phyloP scores from a whole-genome alignment of 2,797 vertebrate species.

The Silurus lanzhouensis region DNA sequence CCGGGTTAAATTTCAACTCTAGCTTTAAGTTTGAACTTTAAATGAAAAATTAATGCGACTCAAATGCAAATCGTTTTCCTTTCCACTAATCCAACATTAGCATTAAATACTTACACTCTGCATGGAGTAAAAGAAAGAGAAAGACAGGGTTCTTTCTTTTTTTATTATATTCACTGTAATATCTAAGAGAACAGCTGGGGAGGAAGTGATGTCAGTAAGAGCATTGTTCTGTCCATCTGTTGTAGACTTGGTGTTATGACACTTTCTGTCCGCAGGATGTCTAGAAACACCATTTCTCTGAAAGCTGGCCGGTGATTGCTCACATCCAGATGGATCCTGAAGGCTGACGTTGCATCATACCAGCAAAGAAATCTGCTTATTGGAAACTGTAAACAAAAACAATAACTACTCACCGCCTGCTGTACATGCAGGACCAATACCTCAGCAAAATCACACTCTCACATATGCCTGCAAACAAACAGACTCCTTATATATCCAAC shows the following conservation, averaged over 20 bases:
- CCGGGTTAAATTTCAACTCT: background rate
- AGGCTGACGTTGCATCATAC: slow-evolving; percentile 48
- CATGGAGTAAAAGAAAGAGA: slow-evolving; percentile 20
- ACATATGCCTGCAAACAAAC: background rate
- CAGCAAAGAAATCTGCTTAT: slow-evolving; percentile 50
- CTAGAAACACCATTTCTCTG: slow-evolving; percentile 34
- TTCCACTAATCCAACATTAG: background rate
- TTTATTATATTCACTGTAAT: slow-evolving; percentile 61
- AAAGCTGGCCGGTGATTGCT: slow-evolving; percentile 43
- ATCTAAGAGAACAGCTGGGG: slow-evolving; percentile 28
- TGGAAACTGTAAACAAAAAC: slow-evolving; percentile 48
- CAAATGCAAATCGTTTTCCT: background rate
- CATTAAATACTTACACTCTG: background rate
- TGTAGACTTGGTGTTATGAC: slow-evolving; percentile 30
- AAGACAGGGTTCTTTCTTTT: slow-evolving; percentile 35
- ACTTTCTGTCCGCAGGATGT: slow-evolving; percentile 45
- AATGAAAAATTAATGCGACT: background rate
- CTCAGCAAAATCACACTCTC: slow-evolving; percentile 22
- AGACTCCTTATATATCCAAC: background rate
- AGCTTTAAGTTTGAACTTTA: background rate
- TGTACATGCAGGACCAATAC: background rate
- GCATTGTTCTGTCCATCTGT: slow-evolving; percentile 46
- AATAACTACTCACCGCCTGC: slow-evolving; percentile 37
- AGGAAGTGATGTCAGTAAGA: slow-evolving; percentile 48
- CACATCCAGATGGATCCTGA: slow-evolving; percentile 42